Conservation (phyloP, 2,113 vertebrate species). For the Corythaeola cristata region DNA sequence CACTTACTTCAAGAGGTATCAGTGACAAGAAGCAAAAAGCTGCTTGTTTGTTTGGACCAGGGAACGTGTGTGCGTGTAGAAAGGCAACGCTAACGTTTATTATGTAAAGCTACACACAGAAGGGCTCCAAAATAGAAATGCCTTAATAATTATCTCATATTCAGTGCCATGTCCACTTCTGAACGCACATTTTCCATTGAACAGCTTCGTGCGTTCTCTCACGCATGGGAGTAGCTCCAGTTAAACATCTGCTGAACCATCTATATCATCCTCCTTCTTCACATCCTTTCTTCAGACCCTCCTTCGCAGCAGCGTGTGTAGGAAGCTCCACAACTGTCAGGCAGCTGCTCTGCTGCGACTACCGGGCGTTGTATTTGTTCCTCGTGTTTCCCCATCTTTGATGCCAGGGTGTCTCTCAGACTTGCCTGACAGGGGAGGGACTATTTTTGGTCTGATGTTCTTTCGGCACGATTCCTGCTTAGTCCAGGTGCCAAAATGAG, state of each 20-base stretch:
- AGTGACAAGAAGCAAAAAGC: constrained; percentile 51
- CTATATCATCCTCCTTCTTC: constrained; percentile 15
- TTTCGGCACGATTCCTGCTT: neutral
- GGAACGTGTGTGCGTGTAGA: neutral
- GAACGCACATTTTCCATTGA: constrained; percentile 47
- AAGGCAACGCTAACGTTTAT: neutral
- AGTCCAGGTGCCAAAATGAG: constrained; percentile 23
- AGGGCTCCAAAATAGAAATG: constrained; percentile 52
- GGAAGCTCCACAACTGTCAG: constrained; percentile 63
- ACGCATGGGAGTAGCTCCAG: constrained; percentile 59
- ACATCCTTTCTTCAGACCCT: neutral
- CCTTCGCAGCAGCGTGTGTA: neutral
- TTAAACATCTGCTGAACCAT: constrained; percentile 59
- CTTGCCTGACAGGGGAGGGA: neutral
- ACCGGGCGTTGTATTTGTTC: neutral
- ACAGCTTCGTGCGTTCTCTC: constrained; percentile 52
- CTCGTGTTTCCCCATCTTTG: constrained; percentile 28
- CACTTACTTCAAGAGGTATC: neutral
- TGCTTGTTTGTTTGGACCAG: neutral
- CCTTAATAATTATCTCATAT: constrained; percentile 61
- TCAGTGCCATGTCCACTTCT: constrained; percentile 61
- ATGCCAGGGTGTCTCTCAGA: constrained; percentile 21
- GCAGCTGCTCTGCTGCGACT: constrained; percentile 39
- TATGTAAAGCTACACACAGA: neutral
- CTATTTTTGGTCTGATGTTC: neutral